Evolutionary conservation across 2,113 vertebrate species (phyloP).

Genomic region (Anolis carolinensis): DNA sequence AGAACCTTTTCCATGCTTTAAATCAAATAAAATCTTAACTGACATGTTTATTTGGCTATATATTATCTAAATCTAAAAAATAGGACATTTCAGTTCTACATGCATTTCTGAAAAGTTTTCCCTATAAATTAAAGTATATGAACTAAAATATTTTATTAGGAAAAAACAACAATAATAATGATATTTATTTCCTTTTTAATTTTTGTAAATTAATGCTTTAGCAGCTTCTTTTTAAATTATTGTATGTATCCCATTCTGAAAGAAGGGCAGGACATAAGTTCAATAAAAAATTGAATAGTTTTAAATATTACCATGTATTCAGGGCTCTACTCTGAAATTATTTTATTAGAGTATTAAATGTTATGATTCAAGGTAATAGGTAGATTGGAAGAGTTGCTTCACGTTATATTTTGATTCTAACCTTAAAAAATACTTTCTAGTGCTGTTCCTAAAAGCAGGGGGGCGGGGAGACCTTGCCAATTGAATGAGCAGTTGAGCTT

Average conservation of each 20-base stretch:
- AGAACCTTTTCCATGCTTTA: background rate
- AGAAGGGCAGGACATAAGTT: no score
- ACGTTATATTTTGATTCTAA: no score
- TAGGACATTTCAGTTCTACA: background rate
- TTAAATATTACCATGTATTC: background rate
- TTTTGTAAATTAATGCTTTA: no score
- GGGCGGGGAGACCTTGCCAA: no score
- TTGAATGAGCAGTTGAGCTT: no score
- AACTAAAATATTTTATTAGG: background rate
- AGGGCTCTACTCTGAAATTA: background rate
- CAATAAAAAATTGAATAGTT: background rate
- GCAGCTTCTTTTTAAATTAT: no score
- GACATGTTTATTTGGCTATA: background rate
- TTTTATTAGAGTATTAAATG: background rate
- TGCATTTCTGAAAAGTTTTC: background rate
- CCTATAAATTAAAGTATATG: background rate
- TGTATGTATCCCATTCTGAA: no score
- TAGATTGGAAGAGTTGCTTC: no score
- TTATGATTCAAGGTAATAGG: background rate
- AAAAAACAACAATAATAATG: background rate
- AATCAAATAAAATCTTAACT: background rate
- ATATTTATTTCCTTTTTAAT: no score
- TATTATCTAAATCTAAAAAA: background rate
- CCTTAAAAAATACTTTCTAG: no score
- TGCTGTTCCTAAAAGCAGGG: no score